A percentile compares a stretch with the other conserved stretches of the same genome.
Conservation (phyloP, 2,888 invertebrate genomes). For the Agrotis exclamationis region DNA sequence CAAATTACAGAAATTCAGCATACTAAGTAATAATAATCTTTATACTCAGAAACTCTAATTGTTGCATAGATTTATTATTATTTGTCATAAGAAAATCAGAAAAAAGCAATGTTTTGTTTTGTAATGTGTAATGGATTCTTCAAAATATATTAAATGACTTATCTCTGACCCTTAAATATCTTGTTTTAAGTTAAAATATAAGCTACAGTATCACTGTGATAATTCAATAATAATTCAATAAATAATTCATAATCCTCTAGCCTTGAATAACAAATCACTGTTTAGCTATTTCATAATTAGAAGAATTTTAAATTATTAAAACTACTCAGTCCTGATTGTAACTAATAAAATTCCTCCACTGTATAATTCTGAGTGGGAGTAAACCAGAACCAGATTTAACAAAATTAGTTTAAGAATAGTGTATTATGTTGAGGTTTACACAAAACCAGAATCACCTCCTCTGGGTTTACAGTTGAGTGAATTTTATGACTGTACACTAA, state of each 20-base stretch:
- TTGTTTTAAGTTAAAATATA: background rate
- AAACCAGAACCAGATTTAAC: background rate
- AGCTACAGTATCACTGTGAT: constrained; percentile 5
- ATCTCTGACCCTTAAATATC: background rate
- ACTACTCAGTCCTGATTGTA: constrained; percentile 17
- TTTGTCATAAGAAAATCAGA: too few relatives aligned
- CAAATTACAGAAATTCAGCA: constrained; percentile 48
- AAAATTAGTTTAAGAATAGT: background rate
- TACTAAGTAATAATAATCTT: background rate
- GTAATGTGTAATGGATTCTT: background rate
- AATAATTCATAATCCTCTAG: constrained; percentile 43
- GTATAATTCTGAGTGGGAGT: constrained; percentile 6
- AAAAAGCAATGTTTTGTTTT: background rate
- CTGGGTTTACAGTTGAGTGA: background rate
- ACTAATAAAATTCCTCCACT: constrained; percentile 13
- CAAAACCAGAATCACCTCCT: background rate
- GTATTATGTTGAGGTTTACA: constrained; percentile 4
- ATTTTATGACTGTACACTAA: constrained; percentile 3
- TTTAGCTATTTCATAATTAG: constrained; percentile 35
- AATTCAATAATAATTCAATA: constrained; percentile 24
- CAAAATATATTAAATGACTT: background rate
- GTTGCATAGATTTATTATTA: background rate
- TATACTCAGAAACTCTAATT: background rate
- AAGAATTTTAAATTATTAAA: constrained; percentile 40
- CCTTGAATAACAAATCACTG: constrained; percentile 44